Evolutionary conservation across 2,888 invertebrate genomes (phyloP).

Genomic region (Biston betularia): DNA sequence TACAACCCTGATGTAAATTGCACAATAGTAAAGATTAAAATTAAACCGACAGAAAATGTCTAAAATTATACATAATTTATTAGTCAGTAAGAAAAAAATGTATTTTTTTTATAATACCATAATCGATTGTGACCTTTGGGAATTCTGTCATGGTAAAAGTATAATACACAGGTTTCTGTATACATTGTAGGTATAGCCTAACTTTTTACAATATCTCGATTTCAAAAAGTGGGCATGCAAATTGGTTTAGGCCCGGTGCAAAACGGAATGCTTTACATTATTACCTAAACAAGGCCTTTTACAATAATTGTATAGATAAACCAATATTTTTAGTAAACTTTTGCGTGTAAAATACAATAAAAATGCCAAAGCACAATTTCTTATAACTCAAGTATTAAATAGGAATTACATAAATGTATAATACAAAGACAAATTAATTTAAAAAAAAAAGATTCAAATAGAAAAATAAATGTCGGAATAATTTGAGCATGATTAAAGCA

Average conservation of each 20-base stretch:
- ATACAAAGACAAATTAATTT: background rate
- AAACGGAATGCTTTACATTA: background rate
- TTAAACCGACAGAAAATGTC: background rate
- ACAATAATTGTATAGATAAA: background rate
- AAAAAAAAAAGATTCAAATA: background rate
- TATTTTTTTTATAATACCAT: background rate
- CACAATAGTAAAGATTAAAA: constrained; percentile 27
- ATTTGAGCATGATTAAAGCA: constrained; percentile 24
- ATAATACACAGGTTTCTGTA: background rate
- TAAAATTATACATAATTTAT: too few relatives aligned
- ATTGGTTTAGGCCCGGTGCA: background rate
- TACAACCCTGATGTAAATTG: constrained; percentile 37
- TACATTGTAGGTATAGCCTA: too few relatives aligned
- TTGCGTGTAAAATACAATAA: background rate
- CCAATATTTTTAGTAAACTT: background rate
- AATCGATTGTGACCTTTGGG: constrained; percentile 2
- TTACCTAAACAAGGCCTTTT: background rate
- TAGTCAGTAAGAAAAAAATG: background rate
- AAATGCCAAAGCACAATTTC: background rate
- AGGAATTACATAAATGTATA: background rate
- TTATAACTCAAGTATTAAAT: background rate
- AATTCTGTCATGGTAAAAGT: constrained; percentile 12
- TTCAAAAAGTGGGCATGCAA: background rate
- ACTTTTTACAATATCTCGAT: background rate
- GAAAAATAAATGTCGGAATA: constrained; percentile 6